Evolutionary conservation across 2,797 vertebrate genomes (phyloP).

Genomic region (Lemur catta): DNA sequence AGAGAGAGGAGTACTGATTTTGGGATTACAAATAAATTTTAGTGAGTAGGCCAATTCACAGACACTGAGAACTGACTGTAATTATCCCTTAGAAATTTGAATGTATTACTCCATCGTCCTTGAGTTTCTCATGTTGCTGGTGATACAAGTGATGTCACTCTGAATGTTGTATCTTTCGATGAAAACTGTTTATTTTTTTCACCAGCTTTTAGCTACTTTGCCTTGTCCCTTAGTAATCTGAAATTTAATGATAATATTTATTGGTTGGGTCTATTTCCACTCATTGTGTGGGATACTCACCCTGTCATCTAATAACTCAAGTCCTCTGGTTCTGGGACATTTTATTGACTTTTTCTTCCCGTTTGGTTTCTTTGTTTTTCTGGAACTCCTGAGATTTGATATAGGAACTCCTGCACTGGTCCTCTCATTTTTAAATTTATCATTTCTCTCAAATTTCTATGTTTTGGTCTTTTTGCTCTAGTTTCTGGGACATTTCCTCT

Average conservation of each 20-base stretch:
- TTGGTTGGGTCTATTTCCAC: neutral
- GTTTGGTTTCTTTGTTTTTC: neutral
- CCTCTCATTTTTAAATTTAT: neutral
- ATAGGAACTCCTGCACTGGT: too few relatives aligned
- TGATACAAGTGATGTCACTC: neutral
- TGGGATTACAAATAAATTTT: neutral
- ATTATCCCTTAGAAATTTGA: neutral
- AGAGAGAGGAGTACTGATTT: neutral
- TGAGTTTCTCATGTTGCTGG: neutral
- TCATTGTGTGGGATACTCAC: fast-evolving
- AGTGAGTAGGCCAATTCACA: neutral
- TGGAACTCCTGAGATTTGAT: neutral
- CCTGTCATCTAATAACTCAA: neutral
- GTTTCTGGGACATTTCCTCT: neutral
- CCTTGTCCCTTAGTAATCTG: neutral
- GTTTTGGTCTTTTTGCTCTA: neutral
- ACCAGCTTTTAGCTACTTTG: neutral
- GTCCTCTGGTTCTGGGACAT: neutral
- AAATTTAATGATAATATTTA: neutral
- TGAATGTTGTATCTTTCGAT: neutral
- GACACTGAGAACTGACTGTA: neutral
- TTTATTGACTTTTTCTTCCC: neutral
- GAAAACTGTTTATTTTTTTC: neutral
- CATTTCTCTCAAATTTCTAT: neutral
- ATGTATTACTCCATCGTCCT: fast-evolving